Base-by-base conservation (phyloP, 1,140 invertebrate genomes). In the Drosophila arizonae region DNA sequence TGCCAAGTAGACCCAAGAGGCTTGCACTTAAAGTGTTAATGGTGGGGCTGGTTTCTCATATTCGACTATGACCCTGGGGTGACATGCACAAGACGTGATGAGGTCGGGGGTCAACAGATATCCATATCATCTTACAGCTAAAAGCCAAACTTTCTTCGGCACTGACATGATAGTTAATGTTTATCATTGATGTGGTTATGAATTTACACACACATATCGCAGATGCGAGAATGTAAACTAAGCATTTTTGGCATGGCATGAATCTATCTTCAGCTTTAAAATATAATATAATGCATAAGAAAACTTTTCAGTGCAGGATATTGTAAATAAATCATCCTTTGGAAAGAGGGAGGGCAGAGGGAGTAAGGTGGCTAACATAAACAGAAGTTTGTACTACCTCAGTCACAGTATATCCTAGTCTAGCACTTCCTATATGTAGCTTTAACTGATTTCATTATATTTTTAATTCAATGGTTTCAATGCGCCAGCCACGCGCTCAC, bases 1-100 rank as follows among this genome's bases (percentile, higher is more conserved):
- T 72, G 67, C 65, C 68, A 86, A 86, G 65, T 87, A 87, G 82
- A 66, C 82, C 82, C 82, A 46, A 73, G 82, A 64, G 82, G 69
- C 13, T 54, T 61, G 55, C 33, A 30, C 65, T 61, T 77, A 72
- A 86, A 81, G 66, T 86, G 76, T 76, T 87, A 82, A 87, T 73
- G 76, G 73, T 46, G 65, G 50, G 71, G 75, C 69, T 51, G 75
- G 67, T 30, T 56, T 43, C 48, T 54, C 46, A 56, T 61, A 41
- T 50, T 36, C 51, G 55, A 43, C 62, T 85, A 61, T 87, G 81
- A 87, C 81, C 81, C 81, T 62, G 28, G 82, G 76, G 78, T 76
- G 65, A 76, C 61, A 76, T 79, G 62, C 58, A 43, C 71, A 73
- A 54, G 77, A 66, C 62, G 63, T 78, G 33, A 71, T 28, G 79